Conservation (phyloP, 2,888 invertebrate genomes). For the Chloroclystis v-ata region DNA sequence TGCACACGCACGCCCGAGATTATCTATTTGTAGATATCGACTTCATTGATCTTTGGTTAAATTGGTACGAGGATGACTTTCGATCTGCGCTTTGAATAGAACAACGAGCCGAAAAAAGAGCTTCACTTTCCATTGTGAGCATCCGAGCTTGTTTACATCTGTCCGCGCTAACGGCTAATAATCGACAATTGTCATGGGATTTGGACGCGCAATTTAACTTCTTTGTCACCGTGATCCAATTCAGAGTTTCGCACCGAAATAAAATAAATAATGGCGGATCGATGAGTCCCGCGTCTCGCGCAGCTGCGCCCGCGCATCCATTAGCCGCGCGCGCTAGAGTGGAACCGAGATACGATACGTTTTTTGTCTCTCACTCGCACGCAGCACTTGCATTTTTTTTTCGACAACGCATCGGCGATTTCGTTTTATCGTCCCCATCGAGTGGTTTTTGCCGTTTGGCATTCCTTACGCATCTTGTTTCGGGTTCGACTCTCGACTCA, state of each 20-base stretch:
- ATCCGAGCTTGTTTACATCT: constrained; percentile 71
- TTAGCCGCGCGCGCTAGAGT: constrained; percentile 72
- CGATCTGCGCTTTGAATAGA: constrained; percentile 21
- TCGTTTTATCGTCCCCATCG: constrained; percentile 73
- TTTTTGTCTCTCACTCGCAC: constrained; percentile 74
- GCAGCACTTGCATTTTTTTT: constrained; percentile 71
- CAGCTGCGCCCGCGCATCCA: constrained; percentile 71
- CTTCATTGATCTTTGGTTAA: constrained; percentile 34
- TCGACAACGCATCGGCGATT: constrained; percentile 73
- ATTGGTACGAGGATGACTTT: constrained; percentile 26
- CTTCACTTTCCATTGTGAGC: constrained; percentile 17
- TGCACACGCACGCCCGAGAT: constrained; percentile 41
- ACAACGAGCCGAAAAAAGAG: constrained; percentile 23
- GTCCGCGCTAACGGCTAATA: constrained; percentile 59
- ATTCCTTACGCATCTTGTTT: constrained; percentile 70
- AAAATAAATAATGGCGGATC: constrained; percentile 75
- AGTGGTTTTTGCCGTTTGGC: constrained; percentile 70
- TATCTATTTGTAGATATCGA: constrained; percentile 46
- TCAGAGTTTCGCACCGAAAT: constrained; percentile 72
- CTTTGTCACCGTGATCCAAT: constrained; percentile 74
- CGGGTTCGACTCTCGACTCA: constrained; percentile 49
- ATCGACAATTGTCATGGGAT: constrained; percentile 70
- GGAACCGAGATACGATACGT: constrained; percentile 74
- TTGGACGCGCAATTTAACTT: constrained; percentile 76
- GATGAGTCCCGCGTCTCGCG: constrained; percentile 46